phyloP scores from a whole-genome alignment of 2,888 invertebrate species.

The Drosophila ustulata region DNA sequence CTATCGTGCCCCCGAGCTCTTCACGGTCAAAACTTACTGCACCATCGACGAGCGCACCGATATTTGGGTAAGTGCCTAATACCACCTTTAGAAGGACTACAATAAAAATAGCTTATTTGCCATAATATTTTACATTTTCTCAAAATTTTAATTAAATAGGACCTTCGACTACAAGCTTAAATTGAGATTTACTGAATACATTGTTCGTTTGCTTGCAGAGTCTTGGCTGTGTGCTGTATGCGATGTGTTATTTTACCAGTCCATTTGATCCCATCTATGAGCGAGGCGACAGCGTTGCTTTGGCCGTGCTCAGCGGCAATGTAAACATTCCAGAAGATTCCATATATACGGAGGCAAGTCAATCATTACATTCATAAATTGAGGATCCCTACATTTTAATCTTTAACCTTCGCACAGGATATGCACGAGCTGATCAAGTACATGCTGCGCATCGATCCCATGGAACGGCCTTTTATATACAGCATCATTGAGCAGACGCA shows the following conservation, averaged over 20 bases:
- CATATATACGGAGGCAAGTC: slow-evolving; percentile 86
- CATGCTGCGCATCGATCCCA: slow-evolving; percentile 91
- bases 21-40: slow-evolving; percentile 92
- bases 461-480: slow-evolving; percentile 91
- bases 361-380: background rate
- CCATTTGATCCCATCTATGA: slow-evolving; percentile 94
- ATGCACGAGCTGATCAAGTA: slow-evolving; percentile 89
- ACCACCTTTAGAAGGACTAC: too few species aligned
- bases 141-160: too few species aligned
- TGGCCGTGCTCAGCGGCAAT: slow-evolving; percentile 92
- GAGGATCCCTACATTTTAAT: background rate
- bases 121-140: too few species aligned
- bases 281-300: slow-evolving; percentile 93
- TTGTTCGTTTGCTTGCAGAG: slow-evolving; percentile 86
- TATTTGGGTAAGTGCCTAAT: slow-evolving; percentile 88
- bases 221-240: slow-evolving; percentile 93
- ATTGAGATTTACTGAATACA: too few species aligned
- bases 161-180: background rate
- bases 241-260: slow-evolving; percentile 93
- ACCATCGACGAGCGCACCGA: slow-evolving; percentile 93
- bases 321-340: slow-evolving; percentile 89
- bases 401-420: slow-evolving; percentile 85
- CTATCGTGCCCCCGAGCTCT: slow-evolving; percentile 94
- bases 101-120: too few species aligned
- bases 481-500: slow-evolving; percentile 88